Conservation (phyloP, 1,140 invertebrate genomes). For the Coenobita brevimanus region DNA sequence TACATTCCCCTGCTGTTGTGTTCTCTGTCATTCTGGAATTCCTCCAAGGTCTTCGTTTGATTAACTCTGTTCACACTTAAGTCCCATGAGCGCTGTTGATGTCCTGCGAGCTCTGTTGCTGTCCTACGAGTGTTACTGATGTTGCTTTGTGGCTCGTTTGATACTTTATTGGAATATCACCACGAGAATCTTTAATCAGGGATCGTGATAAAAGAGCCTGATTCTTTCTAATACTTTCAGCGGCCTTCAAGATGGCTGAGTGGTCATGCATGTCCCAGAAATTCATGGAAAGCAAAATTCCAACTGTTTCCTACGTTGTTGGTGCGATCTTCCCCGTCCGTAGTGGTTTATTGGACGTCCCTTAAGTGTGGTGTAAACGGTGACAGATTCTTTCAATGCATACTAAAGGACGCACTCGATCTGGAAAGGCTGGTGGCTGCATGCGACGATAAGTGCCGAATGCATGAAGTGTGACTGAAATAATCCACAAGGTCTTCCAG, state of each 20-base stretch:
- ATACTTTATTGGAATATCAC: conserved; percentile 14
- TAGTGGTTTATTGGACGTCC: too few relatives aligned
- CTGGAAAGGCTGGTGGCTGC: conserved; percentile 12
- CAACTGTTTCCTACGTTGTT: conserved; percentile 22
- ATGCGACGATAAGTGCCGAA: neutral
- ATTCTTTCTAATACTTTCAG: conserved; percentile 25
- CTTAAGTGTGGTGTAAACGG: conserved; percentile 18
- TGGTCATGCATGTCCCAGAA: conserved; percentile 22
- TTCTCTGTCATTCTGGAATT: neutral
- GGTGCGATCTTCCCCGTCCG: conserved; percentile 25
- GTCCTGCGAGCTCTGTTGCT: too few relatives aligned
- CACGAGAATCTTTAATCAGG: conserved; percentile 10
- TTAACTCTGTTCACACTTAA: neutral
- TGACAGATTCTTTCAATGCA: neutral
- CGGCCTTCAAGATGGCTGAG: conserved; percentile 21
- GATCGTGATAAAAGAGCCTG: conserved; percentile 21
- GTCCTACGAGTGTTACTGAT: neutral
- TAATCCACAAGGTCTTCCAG: neutral
- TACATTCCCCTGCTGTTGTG: neutral
- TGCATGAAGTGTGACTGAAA: conserved; percentile 7
- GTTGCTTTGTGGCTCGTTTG: conserved; percentile 11
- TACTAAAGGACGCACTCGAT: neutral
- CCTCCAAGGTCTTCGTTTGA: neutral
- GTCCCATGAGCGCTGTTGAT: neutral
- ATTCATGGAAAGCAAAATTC: conserved; percentile 35